A percentile compares a stretch with the other conserved stretches of the same genome.
These are phyloP conservation scores for Apocrypta bakeri DNA, from an alignment of 1,140 invertebrate species.

Conservation along the genomic window DNA sequence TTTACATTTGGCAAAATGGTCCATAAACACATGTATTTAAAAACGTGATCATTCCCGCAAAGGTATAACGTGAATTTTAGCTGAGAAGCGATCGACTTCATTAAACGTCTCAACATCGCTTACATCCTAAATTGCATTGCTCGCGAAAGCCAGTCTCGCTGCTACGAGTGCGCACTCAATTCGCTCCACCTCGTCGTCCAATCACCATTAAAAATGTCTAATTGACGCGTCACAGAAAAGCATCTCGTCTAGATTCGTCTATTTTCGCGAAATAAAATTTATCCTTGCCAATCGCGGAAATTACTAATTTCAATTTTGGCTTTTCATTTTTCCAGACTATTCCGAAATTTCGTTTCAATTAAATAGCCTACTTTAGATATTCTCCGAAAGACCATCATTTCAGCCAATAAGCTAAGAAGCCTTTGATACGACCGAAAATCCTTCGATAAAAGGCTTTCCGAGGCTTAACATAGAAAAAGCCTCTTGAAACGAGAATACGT, in stretches of 20 bases:
- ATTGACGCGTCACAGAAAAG: conserved; percentile 5
- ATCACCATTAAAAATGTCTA: conserved; percentile 41
- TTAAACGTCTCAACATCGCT: neutral
- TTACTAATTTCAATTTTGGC: too few species aligned
- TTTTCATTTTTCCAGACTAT: too few species aligned
- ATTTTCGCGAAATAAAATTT: conserved; percentile 15
- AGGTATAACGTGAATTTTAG: neutral
- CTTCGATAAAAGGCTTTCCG: conserved; percentile 33
- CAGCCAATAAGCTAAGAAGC: neutral
- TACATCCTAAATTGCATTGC: conserved; percentile 10
- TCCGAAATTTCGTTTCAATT: too few species aligned
- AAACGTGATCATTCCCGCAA: too few species aligned
- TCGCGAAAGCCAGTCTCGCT: neutral
- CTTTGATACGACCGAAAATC: conserved; percentile 28
- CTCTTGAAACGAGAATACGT: conserved; percentile 24
- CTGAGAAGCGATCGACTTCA: neutral
- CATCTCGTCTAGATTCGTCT: neutral
- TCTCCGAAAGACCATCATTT: neutral
- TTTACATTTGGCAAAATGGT: too few species aligned
- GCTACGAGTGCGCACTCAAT: neutral
- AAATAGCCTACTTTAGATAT: neutral
- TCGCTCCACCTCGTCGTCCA: conserved; percentile 9
- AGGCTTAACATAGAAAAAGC: conserved; percentile 8
- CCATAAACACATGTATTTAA: too few species aligned
- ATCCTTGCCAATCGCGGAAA: too few species aligned